Evolutionary conservation across 2,888 invertebrate species (phyloP).

Genomic region (Morpho deidamia): DNA sequence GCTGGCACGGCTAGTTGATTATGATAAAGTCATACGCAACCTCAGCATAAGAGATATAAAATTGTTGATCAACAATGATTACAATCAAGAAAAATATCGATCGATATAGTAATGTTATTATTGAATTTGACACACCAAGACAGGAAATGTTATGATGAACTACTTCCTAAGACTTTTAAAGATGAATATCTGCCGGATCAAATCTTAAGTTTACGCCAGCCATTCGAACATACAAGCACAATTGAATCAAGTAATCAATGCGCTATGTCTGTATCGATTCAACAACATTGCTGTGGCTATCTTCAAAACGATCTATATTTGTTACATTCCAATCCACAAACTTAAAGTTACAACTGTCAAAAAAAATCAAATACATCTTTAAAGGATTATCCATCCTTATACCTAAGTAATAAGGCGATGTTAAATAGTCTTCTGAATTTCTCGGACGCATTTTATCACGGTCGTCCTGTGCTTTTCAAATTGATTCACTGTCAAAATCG

Average conservation of each 20-base stretch:
- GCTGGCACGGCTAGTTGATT: no score
- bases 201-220: conserved; percentile 14
- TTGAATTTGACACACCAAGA: background rate
- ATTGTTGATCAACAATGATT: no score
- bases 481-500: conserved; percentile 69
- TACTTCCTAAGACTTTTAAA: background rate
- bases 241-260: conserved; percentile 74
- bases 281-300: conserved; percentile 65
- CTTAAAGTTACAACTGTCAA: conserved; percentile 31
- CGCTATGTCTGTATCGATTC: conserved; percentile 72
- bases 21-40: no score
- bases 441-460: background rate
- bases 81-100: no score
- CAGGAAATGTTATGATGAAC: conserved; percentile 3
- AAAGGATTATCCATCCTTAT: conserved; percentile 34
- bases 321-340: conserved; percentile 60
- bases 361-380: conserved; percentile 23
- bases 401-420: conserved; percentile 11
- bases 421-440: background rate
- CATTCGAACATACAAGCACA: conserved; percentile 52
- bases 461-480: conserved; percentile 45
- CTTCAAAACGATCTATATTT: conserved; percentile 68
- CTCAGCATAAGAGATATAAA: no score
- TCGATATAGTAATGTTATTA: background rate
- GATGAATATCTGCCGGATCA: conserved; percentile 3